These are phyloP conservation scores for Monochamus alternatus DNA, from an alignment of 2,888 invertebrate species.

Conservation along the genomic window DNA sequence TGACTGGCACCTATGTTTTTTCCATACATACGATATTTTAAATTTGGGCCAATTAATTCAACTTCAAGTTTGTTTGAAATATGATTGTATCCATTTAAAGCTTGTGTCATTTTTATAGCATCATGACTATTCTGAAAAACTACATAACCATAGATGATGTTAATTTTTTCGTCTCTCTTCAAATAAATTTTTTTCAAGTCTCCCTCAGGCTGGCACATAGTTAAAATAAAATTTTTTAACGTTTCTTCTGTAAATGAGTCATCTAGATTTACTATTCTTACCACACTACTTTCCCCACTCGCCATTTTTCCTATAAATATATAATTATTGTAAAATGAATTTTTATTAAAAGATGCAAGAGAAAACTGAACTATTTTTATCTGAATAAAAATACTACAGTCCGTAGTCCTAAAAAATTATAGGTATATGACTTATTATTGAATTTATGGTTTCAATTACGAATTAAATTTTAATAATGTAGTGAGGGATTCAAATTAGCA, in stretches of 20 bases:
- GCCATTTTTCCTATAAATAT: background rate
- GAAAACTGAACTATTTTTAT: no score
- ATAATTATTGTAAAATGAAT: no score
- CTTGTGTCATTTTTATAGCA: background rate
- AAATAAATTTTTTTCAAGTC: background rate
- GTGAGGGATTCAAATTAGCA: no score
- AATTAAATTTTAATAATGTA: no score
- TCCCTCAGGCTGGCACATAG: background rate
- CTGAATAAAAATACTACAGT: no score
- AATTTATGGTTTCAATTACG: no score
- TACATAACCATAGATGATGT: background rate
- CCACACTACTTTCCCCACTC: background rate
- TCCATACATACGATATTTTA: background rate
- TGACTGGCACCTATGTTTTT: no score
- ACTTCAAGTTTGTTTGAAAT: background rate
- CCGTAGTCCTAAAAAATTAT: no score
- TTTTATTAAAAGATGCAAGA: no score
- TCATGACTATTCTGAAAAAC: background rate
- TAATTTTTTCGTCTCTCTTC: background rate
- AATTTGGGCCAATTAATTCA: background rate
- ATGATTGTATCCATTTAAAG: background rate
- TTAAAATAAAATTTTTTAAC: background rate
- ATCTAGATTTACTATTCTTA: background rate
- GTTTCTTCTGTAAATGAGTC: background rate
- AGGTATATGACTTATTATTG: no score